phyloP scores from a whole-genome alignment of 2,888 invertebrate species.

The Lithophane leautieri region DNA sequence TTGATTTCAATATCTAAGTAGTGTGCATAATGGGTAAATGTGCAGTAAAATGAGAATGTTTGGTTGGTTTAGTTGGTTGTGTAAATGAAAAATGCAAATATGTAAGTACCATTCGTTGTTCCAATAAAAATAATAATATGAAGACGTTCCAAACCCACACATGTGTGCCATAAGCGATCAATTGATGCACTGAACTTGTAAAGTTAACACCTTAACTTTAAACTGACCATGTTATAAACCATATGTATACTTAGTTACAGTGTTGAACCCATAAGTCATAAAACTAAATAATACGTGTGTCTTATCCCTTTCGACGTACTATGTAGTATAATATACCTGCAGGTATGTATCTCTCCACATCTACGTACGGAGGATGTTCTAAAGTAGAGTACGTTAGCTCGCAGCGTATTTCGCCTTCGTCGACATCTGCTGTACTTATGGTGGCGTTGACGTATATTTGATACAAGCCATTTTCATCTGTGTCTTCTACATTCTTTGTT shows the following conservation, averaged over 20 bases:
- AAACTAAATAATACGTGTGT: background rate
- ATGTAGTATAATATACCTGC: constrained; percentile 66
- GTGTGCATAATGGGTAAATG: constrained; percentile 29
- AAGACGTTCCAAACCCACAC: constrained; percentile 61
- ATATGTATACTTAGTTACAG: background rate
- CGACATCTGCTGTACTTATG: constrained; percentile 62
- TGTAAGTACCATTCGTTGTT: constrained; percentile 35
- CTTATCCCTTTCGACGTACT: background rate
- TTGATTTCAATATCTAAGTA: constrained; percentile 35
- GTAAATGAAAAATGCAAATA: constrained; percentile 53
- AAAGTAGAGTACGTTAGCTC: constrained; percentile 73
- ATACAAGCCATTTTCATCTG: constrained; percentile 72
- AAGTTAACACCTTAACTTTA: constrained; percentile 15
- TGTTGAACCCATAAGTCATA: constrained; percentile 3
- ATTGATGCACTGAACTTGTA: constrained; percentile 33
- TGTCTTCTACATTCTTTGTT: constrained; percentile 65
- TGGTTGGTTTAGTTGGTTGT: constrained; percentile 37
- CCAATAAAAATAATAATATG: constrained; percentile 51
- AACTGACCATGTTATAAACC: constrained; percentile 6
- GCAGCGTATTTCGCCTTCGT: constrained; percentile 75
- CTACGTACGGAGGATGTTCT: constrained; percentile 70
- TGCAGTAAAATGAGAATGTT: constrained; percentile 31
- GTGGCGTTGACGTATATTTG: constrained; percentile 71
- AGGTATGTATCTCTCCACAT: constrained; percentile 54
- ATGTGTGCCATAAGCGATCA: constrained; percentile 51